phyloP scores from a whole-genome alignment of 2,888 invertebrate species.

The Drosophila neonasuta region DNA sequence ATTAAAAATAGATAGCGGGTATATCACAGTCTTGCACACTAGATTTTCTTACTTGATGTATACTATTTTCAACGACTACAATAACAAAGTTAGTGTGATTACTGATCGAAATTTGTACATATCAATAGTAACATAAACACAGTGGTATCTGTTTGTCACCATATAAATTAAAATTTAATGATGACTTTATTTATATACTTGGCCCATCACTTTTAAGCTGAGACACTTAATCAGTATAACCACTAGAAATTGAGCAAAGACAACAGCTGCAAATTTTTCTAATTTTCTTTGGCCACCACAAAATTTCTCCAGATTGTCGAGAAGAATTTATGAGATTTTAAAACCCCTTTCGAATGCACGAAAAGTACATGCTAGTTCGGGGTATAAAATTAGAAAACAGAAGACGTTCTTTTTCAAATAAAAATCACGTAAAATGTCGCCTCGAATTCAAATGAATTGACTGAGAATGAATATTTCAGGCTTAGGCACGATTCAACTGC shows the following conservation, averaged over 20 bases:
- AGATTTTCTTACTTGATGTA: too few relatives aligned
- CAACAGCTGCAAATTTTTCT: conserved; percentile 68
- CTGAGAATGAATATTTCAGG: conserved; percentile 53
- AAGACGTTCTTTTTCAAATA: conserved; percentile 58
- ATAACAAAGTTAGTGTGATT: background rate
- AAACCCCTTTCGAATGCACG: conserved; percentile 62
- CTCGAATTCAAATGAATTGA: conserved; percentile 71
- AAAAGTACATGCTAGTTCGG: conserved; percentile 36
- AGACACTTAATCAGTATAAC: conserved; percentile 54
- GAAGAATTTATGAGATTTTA: conserved; percentile 68
- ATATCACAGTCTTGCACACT: too few relatives aligned
- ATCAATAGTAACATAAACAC: too few relatives aligned
- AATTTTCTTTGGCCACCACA: conserved; percentile 55
- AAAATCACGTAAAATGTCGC: conserved; percentile 76
- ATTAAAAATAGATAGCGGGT: too few relatives aligned
- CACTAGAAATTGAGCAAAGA: conserved; percentile 39
- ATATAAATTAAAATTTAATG: too few relatives aligned
- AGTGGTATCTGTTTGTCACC: too few relatives aligned
- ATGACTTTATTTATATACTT: conserved; percentile 18
- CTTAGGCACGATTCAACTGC: conserved; percentile 69
- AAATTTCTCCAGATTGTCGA: conserved; percentile 43
- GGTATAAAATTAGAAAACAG: conserved; percentile 65
- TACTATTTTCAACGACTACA: background rate
- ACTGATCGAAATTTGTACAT: background rate
- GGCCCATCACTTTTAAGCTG: background rate